Conservation (phyloP, 2,113 vertebrate genomes). For the Lamprologus callipterus region DNA sequence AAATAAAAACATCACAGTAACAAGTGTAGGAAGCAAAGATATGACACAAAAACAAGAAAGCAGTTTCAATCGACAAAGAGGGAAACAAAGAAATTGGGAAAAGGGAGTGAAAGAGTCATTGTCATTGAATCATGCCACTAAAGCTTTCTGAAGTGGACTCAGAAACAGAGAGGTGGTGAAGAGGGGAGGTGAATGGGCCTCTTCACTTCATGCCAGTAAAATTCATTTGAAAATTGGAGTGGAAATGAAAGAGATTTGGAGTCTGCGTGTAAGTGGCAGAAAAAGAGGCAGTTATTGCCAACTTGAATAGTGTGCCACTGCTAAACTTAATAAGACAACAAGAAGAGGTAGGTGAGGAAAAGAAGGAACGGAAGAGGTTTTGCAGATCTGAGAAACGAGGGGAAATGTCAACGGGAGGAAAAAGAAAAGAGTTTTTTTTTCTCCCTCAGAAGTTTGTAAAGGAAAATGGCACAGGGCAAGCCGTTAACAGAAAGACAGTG, state of each 20-base stretch:
- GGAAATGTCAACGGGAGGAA: constrained; percentile 40
- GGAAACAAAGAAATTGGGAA: neutral
- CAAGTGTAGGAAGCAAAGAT: neutral
- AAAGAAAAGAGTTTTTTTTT: neutral
- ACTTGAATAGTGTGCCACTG: constrained; percentile 17
- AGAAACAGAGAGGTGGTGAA: neutral
- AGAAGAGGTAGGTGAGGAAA: neutral
- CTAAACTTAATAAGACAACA: neutral
- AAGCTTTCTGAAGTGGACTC: neutral
- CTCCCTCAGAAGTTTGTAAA: neutral
- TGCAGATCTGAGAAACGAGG: neutral
- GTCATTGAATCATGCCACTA: neutral
- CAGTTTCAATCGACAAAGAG: neutral
- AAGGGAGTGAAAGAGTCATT: neutral
- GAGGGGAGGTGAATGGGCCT: neutral
- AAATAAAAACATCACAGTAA: neutral
- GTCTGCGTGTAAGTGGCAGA: constrained; percentile 10
- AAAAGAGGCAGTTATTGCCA: constrained; percentile 6
- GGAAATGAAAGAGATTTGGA: neutral
- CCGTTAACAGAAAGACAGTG: constrained; percentile 1
- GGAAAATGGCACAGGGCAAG: constrained; percentile 25
- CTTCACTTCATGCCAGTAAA: neutral
- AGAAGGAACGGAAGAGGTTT: neutral
- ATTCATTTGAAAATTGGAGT: constrained; percentile 24
- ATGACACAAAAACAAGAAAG: neutral